phyloP scores from a whole-genome alignment of 2,888 invertebrate genomes.

The Drosophila niveifrons region DNA sequence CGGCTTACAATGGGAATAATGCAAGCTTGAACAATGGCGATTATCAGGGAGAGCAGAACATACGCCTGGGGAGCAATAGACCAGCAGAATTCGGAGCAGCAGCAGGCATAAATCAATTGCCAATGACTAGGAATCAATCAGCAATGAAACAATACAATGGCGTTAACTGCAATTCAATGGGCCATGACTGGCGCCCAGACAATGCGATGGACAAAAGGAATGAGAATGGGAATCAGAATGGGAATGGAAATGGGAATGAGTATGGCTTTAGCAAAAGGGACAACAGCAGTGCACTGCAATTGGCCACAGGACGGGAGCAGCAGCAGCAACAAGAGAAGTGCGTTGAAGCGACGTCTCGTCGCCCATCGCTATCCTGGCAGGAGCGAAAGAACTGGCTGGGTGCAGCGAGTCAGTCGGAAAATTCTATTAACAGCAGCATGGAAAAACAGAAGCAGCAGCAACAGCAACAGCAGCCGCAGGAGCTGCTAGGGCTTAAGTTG shows the following conservation, averaged over 20 bases:
- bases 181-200: slow-evolving; percentile 38
- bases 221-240: neutral
- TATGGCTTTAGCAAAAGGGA: slow-evolving; percentile 16
- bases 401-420: slow-evolving; percentile 69
- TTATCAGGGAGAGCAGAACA: slow-evolving; percentile 30
- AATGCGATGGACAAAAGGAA: slow-evolving; percentile 16
- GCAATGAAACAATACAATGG: slow-evolving; percentile 68
- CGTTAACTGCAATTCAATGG: slow-evolving; percentile 49
- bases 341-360: slow-evolving; percentile 10
- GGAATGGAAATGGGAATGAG: neutral
- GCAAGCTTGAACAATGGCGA: slow-evolving; percentile 39
- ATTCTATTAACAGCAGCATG: slow-evolving; percentile 73
- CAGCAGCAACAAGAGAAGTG: neutral
- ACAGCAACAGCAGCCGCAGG: slow-evolving; percentile 32
- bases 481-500: slow-evolving; percentile 5
- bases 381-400: slow-evolving; percentile 57
- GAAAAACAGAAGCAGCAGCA: slow-evolving; percentile 44
- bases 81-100: neutral
- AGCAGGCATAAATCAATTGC: slow-evolving; percentile 75
- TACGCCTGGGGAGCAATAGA: slow-evolving; percentile 28
- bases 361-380: slow-evolving; percentile 43
- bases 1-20: slow-evolving; percentile 50
- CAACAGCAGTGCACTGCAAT: slow-evolving; percentile 71
- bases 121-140: slow-evolving; percentile 76
- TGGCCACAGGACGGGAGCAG: slow-evolving; percentile 48